Conservation (phyloP, 1,140 invertebrate species). For the Drosophila kepulauana region DNA sequence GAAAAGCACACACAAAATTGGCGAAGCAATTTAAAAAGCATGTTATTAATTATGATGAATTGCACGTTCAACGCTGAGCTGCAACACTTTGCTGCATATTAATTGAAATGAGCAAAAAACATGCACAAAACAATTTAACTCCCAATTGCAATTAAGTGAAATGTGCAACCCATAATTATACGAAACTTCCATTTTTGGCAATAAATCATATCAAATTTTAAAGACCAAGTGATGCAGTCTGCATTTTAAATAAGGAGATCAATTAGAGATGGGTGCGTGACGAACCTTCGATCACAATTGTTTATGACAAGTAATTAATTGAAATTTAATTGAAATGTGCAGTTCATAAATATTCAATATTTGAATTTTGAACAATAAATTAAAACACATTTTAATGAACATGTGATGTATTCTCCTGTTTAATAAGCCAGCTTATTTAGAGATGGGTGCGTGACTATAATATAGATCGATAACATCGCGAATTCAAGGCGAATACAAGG, state of each 20-base stretch:
- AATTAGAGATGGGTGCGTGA: too few species aligned
- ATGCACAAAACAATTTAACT: conserved; percentile 19
- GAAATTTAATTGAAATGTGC: conserved; percentile 8
- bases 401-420: too few species aligned
- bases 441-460: too few species aligned
- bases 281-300: too few species aligned
- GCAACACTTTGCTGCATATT: conserved; percentile 1
- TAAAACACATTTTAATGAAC: too few species aligned
- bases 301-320: conserved; percentile 3
- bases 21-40: conserved; percentile 7
- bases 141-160: conserved; percentile 22
- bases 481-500: too few species aligned
- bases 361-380: too few species aligned
- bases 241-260: background rate
- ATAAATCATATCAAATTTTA: background rate
- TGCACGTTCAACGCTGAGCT: conserved; percentile 16
- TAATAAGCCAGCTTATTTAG: too few species aligned
- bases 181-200: conserved; percentile 1
- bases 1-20: conserved; percentile 2
- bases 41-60: conserved; percentile 30
- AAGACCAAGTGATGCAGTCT: background rate
- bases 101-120: background rate
- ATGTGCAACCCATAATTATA: conserved; percentile 21
- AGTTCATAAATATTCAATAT: conserved; percentile 4
- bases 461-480: too few species aligned